Conservation (phyloP, 2,797 vertebrate genomes). For the Erpetoichthys calabaricus region DNA sequence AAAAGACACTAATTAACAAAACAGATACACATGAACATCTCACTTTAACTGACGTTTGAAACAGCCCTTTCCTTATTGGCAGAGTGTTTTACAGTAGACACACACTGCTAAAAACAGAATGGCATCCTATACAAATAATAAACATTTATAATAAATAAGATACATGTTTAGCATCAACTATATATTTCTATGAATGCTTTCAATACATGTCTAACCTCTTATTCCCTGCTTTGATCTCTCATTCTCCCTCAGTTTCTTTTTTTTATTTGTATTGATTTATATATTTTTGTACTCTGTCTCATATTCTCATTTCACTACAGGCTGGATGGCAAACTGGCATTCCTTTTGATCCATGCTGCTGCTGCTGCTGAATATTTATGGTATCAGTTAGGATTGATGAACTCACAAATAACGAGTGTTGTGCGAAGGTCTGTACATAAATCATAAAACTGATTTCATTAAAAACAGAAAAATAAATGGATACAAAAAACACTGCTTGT, state of each 20-base stretch:
- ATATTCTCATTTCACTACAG: constrained; percentile 6
- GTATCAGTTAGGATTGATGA: constrained; percentile 12
- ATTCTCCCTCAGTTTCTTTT: not conserved
- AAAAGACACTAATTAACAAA: too few relatives aligned
- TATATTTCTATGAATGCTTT: too few relatives aligned
- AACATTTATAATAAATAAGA: too few relatives aligned
- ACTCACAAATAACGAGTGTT: constrained; percentile 24
- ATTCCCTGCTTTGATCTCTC: not conserved
- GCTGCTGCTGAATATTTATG: constrained; percentile 7
- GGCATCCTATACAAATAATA: too few relatives aligned
- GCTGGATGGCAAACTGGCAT: constrained; percentile 16
- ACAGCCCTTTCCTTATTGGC: too few relatives aligned
- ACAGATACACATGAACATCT: too few relatives aligned
- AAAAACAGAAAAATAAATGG: not conserved
- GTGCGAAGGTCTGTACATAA: constrained; percentile 20
- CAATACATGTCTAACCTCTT: not conserved
- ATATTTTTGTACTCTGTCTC: not conserved
- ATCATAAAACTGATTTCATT: constrained; percentile 25
- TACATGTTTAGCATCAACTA: too few relatives aligned
- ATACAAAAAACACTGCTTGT: not conserved
- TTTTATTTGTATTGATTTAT: not conserved
- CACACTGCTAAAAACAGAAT: too few relatives aligned
- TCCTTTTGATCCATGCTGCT: constrained; percentile 8
- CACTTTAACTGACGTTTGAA: too few relatives aligned
- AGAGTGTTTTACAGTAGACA: too few relatives aligned